phyloP scores from a whole-genome alignment of 2,797 vertebrate genomes.

The Oryzias dopingdopingensis region DNA sequence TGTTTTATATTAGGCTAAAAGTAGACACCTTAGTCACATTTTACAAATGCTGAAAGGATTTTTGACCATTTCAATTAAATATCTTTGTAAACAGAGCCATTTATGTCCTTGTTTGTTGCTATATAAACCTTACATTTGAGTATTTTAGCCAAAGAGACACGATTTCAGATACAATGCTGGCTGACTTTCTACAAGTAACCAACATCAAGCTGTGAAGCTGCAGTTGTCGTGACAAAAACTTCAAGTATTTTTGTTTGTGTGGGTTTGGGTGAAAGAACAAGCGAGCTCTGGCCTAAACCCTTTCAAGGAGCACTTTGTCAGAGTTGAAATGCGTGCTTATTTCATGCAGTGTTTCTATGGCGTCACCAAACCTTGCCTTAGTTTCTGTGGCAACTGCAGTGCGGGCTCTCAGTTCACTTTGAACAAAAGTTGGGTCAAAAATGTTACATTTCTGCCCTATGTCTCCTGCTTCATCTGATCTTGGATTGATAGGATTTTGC shows the following conservation, averaged over 20 bases:
- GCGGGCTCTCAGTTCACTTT: background rate
- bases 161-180: background rate
- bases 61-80: too few species aligned
- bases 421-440: too few species aligned
- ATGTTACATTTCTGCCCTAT: background rate
- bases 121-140: background rate
- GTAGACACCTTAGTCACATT: too few species aligned
- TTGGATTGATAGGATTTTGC: too few species aligned
- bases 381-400: conserved; percentile 25
- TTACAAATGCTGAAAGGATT: too few species aligned
- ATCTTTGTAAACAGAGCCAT: too few species aligned
- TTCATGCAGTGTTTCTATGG: conserved; percentile 9
- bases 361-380: conserved; percentile 1
- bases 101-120: background rate
- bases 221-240: background rate
- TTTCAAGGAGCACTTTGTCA: background rate
- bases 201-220: background rate
- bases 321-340: conserved; percentile 1
- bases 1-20: too few species aligned
- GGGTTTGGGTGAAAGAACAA: conserved; percentile 3
- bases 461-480: background rate
- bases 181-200: background rate
- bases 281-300: background rate
- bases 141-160: background rate
- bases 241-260: background rate